Evolutionary conservation across 2,888 invertebrate species (phyloP).

Genomic region (Atrina japonica): DNA sequence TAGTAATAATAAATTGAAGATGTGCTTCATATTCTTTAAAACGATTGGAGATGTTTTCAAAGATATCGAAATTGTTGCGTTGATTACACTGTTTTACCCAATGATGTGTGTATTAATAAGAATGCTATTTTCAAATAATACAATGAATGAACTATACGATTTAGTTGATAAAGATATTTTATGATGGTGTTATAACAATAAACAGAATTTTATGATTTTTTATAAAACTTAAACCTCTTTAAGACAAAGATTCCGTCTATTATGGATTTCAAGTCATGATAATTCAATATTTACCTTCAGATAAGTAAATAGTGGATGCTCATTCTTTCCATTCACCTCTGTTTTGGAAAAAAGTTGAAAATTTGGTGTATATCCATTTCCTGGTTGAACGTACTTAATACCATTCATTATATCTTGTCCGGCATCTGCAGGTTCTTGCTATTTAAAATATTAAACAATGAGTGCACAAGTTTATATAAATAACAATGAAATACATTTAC

Average conservation of each 20-base stretch:
- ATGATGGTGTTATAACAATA: too few relatives aligned
- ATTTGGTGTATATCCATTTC: slow-evolving; percentile 37
- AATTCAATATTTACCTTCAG: slow-evolving; percentile 44
- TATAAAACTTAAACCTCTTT: too few relatives aligned
- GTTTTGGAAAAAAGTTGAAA: slow-evolving; percentile 36
- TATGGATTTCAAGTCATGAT: too few relatives aligned
- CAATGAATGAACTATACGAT: too few relatives aligned
- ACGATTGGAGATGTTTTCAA: too few relatives aligned
- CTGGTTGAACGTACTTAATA: slow-evolving; percentile 41
- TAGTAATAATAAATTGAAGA: neutral
- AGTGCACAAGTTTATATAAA: neutral
- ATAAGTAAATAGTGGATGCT: slow-evolving; percentile 40
- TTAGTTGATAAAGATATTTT: too few relatives aligned
- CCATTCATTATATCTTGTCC: slow-evolving; percentile 39
- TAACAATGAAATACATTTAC: neutral
- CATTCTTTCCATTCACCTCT: slow-evolving; percentile 41
- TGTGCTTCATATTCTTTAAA: neutral
- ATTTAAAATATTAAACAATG: slow-evolving; percentile 4
- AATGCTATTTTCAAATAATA: too few relatives aligned
- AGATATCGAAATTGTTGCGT: too few relatives aligned
- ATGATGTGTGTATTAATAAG: too few relatives aligned
- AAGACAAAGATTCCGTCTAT: too few relatives aligned
- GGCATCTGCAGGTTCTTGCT: slow-evolving; percentile 40
- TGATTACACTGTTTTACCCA: too few relatives aligned
- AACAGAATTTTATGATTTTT: too few relatives aligned